A percentile compares a stretch with the other conserved stretches of the same genome.
These are phyloP conservation scores for Nasonia longicornis DNA, from an alignment of 1,140 invertebrate genomes.

Conservation along the genomic window DNA sequence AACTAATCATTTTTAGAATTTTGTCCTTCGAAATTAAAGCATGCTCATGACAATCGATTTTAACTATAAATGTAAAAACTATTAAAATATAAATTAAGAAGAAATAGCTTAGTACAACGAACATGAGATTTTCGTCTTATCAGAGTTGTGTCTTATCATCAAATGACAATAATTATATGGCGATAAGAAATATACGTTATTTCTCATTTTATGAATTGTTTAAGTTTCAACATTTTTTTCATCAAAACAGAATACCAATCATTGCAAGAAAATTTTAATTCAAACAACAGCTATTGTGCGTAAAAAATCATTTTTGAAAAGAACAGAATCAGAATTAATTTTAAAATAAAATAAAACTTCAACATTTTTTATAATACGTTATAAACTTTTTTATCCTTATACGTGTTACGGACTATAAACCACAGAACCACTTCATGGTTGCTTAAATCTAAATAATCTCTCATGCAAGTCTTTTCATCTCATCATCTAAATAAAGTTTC, in stretches of 20 bases:
- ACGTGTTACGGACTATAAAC: no score
- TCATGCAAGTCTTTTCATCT: no score
- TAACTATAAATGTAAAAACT: no score
- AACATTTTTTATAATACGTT: no score
- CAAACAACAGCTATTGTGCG: neutral
- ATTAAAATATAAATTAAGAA: no score
- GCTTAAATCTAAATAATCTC: no score
- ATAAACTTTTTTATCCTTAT: no score
- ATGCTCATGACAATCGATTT: no score
- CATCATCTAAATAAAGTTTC: no score
- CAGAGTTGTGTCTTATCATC: constrained; percentile 32
- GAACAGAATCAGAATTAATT: neutral
- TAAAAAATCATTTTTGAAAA: neutral
- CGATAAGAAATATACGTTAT: constrained; percentile 18
- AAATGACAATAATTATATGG: constrained; percentile 34
- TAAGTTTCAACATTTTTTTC: neutral
- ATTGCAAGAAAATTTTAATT: neutral
- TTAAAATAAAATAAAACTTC: neutral
- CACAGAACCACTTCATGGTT: no score
- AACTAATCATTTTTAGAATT: no score
- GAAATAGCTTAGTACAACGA: neutral
- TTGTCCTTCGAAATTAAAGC: no score
- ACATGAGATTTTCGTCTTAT: constrained; percentile 27
- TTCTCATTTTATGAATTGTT: constrained; percentile 16
- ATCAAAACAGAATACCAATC: neutral